Evolutionary conservation across 2,113 vertebrate species (phyloP), one percentile per base, ranked within the genome.

Genomic region (Perognathus longimembris): DNA sequence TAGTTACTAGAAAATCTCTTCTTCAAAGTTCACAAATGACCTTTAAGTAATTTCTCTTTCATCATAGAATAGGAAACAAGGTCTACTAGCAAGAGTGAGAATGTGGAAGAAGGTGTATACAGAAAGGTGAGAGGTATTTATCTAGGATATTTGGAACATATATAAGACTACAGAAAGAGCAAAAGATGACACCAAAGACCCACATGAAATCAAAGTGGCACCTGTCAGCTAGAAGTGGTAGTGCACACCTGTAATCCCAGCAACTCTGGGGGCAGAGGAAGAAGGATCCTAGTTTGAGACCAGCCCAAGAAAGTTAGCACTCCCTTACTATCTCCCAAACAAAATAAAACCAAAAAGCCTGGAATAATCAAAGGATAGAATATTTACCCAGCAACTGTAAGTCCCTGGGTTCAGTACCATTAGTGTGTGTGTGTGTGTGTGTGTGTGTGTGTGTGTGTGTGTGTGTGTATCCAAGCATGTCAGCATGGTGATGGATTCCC

Each of bases 21-120:
- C 38, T 38, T 91, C 12, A 40, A 91, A 45, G 2, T 50, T 63
- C 71, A 22, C 30, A 92, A 88, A 30, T 17, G 24, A 14, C 63
- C 28, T 40, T 87, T 59, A 66, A 57, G 79, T 78, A 67, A 83
- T 40, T 63, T 78, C 40, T 45, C 15, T 70, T 82, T 70, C 38
- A 75, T 12, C 8, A 45, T 38, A 79, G 57, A 87, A 80, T 54
- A 69, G 50, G 71, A 93, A 89, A 70, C n/a, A 82, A 82, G 24
- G 71, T 80, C 40, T 54, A 71, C 54, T 71, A 84, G 59, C 45
- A 89, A n/a, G 12, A 28, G 40, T 89, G n/a, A 80, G 67, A n/a
- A 74, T 17, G 4, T 78, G 36, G 61, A 79, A 74, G 18, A 28
- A 64, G 14, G 7, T 86, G 85, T 82, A 82, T 40, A 8, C 15